Conservation (phyloP, 1,140 invertebrate species). For the Caenorhabditis brenneri region DNA sequence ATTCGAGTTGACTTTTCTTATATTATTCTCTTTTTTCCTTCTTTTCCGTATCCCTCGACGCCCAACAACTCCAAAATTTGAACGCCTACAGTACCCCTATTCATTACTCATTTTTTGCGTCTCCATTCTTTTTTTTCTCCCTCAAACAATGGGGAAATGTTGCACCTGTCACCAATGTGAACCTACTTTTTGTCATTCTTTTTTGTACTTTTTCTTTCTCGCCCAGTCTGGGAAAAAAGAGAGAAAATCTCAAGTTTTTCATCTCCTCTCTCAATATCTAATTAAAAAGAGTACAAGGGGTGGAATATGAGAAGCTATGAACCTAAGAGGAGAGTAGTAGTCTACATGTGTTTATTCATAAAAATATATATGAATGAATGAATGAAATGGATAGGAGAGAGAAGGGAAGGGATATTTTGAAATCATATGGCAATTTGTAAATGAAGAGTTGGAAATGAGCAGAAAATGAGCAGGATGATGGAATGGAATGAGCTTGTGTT, state of each 20-base stretch:
- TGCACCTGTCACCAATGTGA: too few relatives aligned
- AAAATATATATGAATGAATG: neutral
- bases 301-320: conserved; percentile 1
- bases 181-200: too few relatives aligned
- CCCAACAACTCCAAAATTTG: too few relatives aligned
- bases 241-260: neutral
- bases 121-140: too few relatives aligned
- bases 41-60: neutral
- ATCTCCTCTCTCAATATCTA: neutral
- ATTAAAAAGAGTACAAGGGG: neutral
- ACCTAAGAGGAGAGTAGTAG: neutral
- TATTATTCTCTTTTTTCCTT: neutral
- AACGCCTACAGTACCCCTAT: too few relatives aligned
- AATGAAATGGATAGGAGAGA: neutral
- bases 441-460: neutral
- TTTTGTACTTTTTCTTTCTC: neutral
- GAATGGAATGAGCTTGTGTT: neutral
- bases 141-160: too few relatives aligned
- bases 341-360: neutral
- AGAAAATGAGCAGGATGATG: neutral
- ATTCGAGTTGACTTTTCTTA: neutral
- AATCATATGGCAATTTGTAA: neutral
- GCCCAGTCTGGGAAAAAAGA: too few relatives aligned
- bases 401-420: neutral
- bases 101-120: too few relatives aligned